phyloP scores from a whole-genome alignment of 2,113 vertebrate genomes.

The Podocnemis expansa region DNA sequence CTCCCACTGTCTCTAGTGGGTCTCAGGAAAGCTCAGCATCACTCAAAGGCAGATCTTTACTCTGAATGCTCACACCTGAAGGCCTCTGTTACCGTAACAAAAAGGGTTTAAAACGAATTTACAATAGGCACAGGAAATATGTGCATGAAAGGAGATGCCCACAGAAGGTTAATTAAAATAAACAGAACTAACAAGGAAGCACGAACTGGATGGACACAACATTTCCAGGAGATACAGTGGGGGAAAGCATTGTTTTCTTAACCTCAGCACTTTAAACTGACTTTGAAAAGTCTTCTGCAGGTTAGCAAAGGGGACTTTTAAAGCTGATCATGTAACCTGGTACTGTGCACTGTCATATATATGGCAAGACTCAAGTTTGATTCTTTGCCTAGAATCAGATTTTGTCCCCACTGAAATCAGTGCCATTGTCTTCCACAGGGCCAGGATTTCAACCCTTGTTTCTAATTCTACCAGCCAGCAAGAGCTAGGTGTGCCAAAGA shows the following conservation, averaged over 20 bases:
- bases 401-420: not conserved
- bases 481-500: not conserved
- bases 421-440: not conserved
- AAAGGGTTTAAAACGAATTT: not conserved
- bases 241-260: not conserved
- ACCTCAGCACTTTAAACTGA: not conserved
- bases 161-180: not conserved
- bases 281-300: not conserved
- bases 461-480: rapidly evolving
- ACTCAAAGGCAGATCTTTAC: not conserved
- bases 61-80: not conserved
- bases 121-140: not conserved
- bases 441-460: not conserved
- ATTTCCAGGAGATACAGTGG: not conserved
- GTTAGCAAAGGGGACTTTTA: not conserved
- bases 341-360: not conserved
- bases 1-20: not conserved
- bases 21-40: not conserved
- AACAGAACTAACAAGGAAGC: not conserved
- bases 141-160: not conserved
- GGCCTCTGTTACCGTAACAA: not conserved
- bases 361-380: not conserved
- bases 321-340: not conserved
- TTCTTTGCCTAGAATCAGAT: not conserved
- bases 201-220: not conserved